A percentile compares a stretch with the other conserved stretches of the same genome.
These are phyloP conservation scores for Mesembrinibis cayennensis DNA, from an alignment of 2,113 vertebrate species.

Conservation along the genomic window DNA sequence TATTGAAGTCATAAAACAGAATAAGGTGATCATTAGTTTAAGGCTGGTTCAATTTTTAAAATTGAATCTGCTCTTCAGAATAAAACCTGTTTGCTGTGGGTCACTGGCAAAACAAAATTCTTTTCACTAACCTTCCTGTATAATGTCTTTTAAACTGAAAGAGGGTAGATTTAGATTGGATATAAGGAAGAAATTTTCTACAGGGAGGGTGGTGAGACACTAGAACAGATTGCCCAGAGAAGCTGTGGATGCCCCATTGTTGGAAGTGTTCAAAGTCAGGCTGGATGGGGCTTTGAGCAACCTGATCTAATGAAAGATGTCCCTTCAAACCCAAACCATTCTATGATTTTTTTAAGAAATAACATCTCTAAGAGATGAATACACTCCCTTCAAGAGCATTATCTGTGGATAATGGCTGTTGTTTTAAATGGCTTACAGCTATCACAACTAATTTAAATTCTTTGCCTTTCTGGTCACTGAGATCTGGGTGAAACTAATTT, in stretches of 20 bases:
- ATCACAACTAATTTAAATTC: not conserved
- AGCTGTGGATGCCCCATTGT: not conserved
- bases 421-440: not conserved
- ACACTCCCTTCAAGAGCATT: not conserved
- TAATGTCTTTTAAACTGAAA: not conserved
- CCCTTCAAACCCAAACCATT: not conserved
- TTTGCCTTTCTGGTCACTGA: not conserved
- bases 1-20: not conserved
- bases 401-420: not conserved
- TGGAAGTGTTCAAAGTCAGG: not conserved
- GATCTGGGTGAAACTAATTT: not conserved
- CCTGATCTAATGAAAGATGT: not conserved
- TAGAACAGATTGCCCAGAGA: not conserved
- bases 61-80: not conserved
- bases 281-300: not conserved
- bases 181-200: not conserved
- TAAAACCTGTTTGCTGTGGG: not conserved
- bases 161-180: not conserved
- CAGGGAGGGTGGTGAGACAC: fast-evolving
- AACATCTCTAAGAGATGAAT: not conserved
- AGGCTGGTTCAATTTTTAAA: slow-evolving; percentile 6
- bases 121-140: not conserved
- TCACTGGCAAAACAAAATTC: not conserved
- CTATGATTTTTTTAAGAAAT: not conserved
- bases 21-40: not conserved